Evolutionary conservation across 1,140 invertebrate species (phyloP).

Genomic region (Megalopta genalis): DNA sequence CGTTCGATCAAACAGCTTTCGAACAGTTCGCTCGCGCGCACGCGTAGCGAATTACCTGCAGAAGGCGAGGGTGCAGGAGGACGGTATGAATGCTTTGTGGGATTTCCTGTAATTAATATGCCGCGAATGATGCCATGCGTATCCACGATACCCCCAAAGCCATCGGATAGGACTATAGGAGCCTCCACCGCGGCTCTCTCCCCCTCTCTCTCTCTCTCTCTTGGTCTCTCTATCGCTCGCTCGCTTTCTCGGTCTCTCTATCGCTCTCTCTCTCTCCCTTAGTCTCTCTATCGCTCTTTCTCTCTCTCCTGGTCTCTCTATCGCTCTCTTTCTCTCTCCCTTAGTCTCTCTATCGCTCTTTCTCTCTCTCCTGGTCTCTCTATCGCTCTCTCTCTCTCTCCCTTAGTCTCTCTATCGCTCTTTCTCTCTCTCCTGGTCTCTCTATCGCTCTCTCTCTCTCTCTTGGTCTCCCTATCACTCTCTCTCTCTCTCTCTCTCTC

Average conservation of each 20-base stretch:
- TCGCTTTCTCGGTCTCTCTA: slow-evolving; percentile 8
- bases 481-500: background rate
- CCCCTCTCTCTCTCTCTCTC: background rate
- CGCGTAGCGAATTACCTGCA: background rate
- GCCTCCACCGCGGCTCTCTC: slow-evolving; percentile 8
- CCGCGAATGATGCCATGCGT: slow-evolving; percentile 56
- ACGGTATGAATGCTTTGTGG: slow-evolving; percentile 65
- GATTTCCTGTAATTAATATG: slow-evolving; percentile 79
- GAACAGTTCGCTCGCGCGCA: background rate
- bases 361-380: background rate
- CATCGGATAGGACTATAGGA: slow-evolving; percentile 50
- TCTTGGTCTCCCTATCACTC: too few species aligned
- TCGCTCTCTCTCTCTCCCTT: slow-evolving; percentile 11
- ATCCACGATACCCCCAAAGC: slow-evolving; percentile 55
- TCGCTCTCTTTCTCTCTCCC: slow-evolving; percentile 11
- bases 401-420: background rate
- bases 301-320: background rate
- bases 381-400: slow-evolving; percentile 29
- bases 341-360: too few species aligned
- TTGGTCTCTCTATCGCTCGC: slow-evolving; percentile 7
- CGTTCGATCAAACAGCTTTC: too few species aligned
- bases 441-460: slow-evolving; percentile 26
- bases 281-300: too few species aligned
- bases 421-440: background rate
- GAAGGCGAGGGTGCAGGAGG: slow-evolving; percentile 7